Conservation (phyloP, 1,140 invertebrate genomes). For the Acromyrmex heyeri region DNA sequence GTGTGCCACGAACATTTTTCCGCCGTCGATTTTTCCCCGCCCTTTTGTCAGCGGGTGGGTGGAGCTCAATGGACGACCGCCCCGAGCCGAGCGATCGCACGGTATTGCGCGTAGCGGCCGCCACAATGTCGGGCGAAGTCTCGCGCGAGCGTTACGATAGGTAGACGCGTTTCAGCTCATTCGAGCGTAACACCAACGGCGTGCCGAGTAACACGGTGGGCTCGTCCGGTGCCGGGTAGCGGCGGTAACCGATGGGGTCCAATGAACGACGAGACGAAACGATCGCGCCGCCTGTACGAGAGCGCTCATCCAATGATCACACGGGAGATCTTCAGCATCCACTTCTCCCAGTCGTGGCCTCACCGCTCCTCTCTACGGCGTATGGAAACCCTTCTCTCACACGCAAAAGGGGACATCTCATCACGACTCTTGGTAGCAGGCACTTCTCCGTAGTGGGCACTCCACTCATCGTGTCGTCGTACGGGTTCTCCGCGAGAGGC, state of each 20-base stretch:
- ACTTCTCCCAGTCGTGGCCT: constrained; percentile 61
- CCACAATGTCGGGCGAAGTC: constrained; percentile 5
- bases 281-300: constrained; percentile 68
- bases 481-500: constrained; percentile 78
- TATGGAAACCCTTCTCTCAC: constrained; percentile 82
- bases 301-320: constrained; percentile 77
- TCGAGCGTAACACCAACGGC: constrained; percentile 40
- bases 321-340: constrained; percentile 51
- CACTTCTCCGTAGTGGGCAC: constrained; percentile 86
- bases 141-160: constrained; percentile 53
- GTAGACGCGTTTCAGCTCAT: constrained; percentile 24
- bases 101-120: not conserved
- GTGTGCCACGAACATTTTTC: constrained; percentile 69
- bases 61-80: not conserved
- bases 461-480: constrained; percentile 83
- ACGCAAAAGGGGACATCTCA: constrained; percentile 86
- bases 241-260: not conserved
- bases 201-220: not conserved
- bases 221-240: not conserved
- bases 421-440: constrained; percentile 85
- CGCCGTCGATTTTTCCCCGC: constrained; percentile 65
- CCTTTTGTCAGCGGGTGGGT: constrained; percentile 1
- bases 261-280: constrained; percentile 48
- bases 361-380: constrained; percentile 51
- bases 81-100: constrained; percentile 13